Evolutionary conservation across 2,888 invertebrate species (phyloP).

Genomic region (Polia nebulosa): DNA sequence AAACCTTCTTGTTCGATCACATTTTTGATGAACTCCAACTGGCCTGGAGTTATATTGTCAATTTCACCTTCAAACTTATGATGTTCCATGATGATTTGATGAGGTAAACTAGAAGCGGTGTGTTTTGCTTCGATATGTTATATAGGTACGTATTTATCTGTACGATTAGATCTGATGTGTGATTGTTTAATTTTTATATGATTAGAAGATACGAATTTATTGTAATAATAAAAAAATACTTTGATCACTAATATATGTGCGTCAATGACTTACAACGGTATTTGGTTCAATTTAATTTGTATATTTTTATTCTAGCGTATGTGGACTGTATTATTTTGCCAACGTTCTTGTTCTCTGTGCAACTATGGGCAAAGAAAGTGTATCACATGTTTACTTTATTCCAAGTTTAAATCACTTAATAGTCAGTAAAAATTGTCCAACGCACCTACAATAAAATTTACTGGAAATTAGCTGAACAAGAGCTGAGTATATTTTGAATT

Average conservation of each 20-base stretch:
- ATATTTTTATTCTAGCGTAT: background rate
- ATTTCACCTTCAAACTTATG: slow-evolving; percentile 71
- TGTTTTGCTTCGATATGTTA: slow-evolving; percentile 8
- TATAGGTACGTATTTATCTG: slow-evolving; percentile 41
- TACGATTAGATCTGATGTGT: slow-evolving; percentile 17
- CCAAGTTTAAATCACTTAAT: no score
- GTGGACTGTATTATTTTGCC: no score
- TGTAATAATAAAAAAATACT: background rate
- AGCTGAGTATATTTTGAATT: no score
- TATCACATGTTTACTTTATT: no score
- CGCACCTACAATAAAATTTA: no score
- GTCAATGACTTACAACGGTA: background rate
- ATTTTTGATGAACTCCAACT: slow-evolving; percentile 71
- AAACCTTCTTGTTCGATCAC: slow-evolving; percentile 70
- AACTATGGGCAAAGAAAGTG: no score
- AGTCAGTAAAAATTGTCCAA: no score
- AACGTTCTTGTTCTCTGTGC: no score
- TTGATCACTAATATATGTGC: background rate
- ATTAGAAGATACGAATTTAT: background rate
- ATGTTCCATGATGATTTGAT: slow-evolving; percentile 58
- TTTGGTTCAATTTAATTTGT: background rate
- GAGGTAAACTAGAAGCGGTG: background rate
- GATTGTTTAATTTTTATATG: slow-evolving; percentile 10
- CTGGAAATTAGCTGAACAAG: no score
- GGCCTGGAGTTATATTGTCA: slow-evolving; percentile 62